phyloP scores from a whole-genome alignment of 2,888 invertebrate genomes.

The Diaprepes abbreviatus region DNA sequence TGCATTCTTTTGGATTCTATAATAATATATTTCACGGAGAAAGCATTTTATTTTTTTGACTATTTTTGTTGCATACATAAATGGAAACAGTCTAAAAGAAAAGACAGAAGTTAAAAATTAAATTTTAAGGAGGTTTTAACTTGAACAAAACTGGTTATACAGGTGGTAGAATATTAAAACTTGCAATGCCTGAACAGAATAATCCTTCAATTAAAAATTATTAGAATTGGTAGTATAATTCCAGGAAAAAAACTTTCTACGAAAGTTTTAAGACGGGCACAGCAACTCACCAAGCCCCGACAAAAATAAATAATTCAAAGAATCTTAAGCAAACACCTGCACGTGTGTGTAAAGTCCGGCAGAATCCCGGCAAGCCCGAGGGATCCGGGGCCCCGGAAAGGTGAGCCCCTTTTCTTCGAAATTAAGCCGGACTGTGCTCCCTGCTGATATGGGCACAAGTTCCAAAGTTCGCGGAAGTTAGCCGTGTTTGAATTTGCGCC shows the following conservation, averaged over 20 bases:
- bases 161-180: too few relatives aligned
- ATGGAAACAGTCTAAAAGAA: too few relatives aligned
- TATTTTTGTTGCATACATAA: too few relatives aligned
- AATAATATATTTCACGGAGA: too few relatives aligned
- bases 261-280: not conserved
- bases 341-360: slow-evolving; percentile 43
- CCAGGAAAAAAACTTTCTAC: not conserved
- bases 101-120: too few relatives aligned
- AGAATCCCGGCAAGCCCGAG: slow-evolving; percentile 46
- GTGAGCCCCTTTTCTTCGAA: slow-evolving; percentile 55
- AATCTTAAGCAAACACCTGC: slow-evolving; percentile 41
- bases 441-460: slow-evolving; percentile 61
- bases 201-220: not conserved
- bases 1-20: too few relatives aligned
- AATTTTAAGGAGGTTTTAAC: too few relatives aligned
- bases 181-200: too few relatives aligned
- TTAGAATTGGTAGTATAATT: not conserved
- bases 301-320: slow-evolving; percentile 41
- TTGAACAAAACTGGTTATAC: too few relatives aligned
- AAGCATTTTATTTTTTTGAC: too few relatives aligned
- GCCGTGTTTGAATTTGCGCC: slow-evolving; percentile 68
- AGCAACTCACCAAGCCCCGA: not conserved
- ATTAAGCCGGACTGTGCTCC: slow-evolving; percentile 59
- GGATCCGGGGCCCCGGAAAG: slow-evolving; percentile 51
- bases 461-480: slow-evolving; percentile 61